Conservation (phyloP, 2,888 invertebrate species). For the Sinhomidia bicolor region DNA sequence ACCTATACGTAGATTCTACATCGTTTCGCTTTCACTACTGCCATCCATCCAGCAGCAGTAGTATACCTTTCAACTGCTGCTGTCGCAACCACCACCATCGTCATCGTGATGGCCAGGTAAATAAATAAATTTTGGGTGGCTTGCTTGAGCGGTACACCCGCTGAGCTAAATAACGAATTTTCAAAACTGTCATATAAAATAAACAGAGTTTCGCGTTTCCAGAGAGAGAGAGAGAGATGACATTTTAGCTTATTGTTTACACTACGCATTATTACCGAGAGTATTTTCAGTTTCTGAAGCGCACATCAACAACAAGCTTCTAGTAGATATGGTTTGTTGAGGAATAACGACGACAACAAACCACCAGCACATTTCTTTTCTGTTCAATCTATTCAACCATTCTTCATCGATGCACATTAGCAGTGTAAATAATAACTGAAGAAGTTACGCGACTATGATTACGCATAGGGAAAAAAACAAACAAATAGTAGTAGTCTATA, state of each 20-base stretch:
- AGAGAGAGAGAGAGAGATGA: neutral
- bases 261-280: slow-evolving; percentile 19
- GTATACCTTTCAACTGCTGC: neutral
- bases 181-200: slow-evolving; percentile 23
- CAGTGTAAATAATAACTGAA: slow-evolving; percentile 3
- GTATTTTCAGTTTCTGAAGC: neutral
- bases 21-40: no score
- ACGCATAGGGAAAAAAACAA: neutral
- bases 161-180: slow-evolving; percentile 19
- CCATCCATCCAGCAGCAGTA: no score
- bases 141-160: slow-evolving; percentile 9
- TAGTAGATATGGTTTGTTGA: no score
- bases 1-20: no score
- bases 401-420: neutral
- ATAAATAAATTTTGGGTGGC: neutral
- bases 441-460: neutral
- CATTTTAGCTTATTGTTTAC: slow-evolving; percentile 6
- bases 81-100: neutral
- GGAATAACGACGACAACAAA: no score
- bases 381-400: neutral
- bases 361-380: no score
- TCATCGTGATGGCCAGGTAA: no score
- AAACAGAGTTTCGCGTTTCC: neutral
- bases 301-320: neutral
- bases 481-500: no score